Evolutionary conservation across 2,888 invertebrate species (phyloP), one percentile per base, ranked within the genome.

Genomic region (Matsumyia berberina): DNA sequence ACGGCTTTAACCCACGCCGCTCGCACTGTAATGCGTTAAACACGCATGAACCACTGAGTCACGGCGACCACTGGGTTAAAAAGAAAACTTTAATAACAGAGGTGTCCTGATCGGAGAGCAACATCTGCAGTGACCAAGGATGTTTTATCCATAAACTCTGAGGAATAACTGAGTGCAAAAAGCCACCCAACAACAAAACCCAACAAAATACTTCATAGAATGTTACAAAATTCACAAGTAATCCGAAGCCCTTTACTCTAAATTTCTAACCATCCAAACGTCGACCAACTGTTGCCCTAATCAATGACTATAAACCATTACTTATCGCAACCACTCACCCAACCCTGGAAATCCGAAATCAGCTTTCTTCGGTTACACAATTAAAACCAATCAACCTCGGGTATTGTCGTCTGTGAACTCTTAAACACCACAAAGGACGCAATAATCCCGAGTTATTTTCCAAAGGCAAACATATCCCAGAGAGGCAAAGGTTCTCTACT

Each of bases 371-470:
- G 17, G 83, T 79, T 83, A 79, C 79, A 74, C 73, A 85, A 74
- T 80, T 64, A 70, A 80, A 80, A 51, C 69, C 69, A 80, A 74
- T 76, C 74, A 76, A 66, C 58, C 64, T 53, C 51, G 39, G 53
- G 69, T 58, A 80, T 76, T 85, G 74, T 69, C 70, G 74, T 69
- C 70, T 57, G 57, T 64, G 73, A 74, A 79, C 67, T 79, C 49
- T 62, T 83, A 74, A 83, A 74, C 67, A 74, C 83, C 73, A 69
- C 83, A 69, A 79, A 85, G 74, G 69, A 79, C 57, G 79, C 53
- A 79, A 64, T 79, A 85, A 85, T 85, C 73, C 17, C 46, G 19
- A 69, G 67, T 64, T 64, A 76, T 76, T 76, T 76, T 76, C 64
- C 42, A 70, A 51, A 69, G 58, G 58, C 77, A 82, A 73, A 73